These are phyloP conservation scores for Stigmatopora argus DNA, from an alignment of 2,113 vertebrate genomes.

Conservation along the genomic window DNA sequence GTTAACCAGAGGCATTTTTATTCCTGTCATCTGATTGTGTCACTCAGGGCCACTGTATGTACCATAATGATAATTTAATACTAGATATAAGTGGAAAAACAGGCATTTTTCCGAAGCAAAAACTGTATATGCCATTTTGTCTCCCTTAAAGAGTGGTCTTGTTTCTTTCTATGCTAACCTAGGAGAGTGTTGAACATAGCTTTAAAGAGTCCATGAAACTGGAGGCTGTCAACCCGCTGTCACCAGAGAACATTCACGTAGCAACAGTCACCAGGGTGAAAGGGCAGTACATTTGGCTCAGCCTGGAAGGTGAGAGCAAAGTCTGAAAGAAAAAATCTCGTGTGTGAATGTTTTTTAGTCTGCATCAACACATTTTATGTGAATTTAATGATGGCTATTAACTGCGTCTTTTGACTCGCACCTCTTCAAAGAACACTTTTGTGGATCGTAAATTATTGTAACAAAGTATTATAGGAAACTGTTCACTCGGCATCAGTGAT, in stretches of 20 bases:
- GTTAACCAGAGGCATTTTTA: neutral
- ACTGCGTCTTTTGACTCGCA: neutral
- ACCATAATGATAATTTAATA: no score
- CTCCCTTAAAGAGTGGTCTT: neutral
- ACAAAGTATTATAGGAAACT: neutral
- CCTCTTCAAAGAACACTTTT: no score
- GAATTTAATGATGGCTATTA: neutral
- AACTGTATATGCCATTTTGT: neutral
- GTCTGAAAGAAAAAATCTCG: neutral
- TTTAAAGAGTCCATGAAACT: constrained; percentile 96
- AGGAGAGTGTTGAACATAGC: constrained; percentile 83
- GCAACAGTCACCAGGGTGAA: constrained; percentile 84
- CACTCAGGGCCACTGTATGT: neutral
- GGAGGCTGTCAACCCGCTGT: constrained; percentile 88
- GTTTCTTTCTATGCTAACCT: constrained; percentile 28
- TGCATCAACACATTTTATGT: neutral
- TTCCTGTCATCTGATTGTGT: neutral
- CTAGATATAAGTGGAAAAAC: neutral
- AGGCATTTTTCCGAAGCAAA: neutral
- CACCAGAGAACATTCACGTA: constrained; percentile 89
- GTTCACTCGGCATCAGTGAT: neutral
- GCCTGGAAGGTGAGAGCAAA: constrained; percentile 80
- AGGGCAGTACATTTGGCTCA: constrained; percentile 90
- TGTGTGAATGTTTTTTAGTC: neutral
- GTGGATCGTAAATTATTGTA: neutral